Percentiles rank a stretch among this genome's conserved stretches.
These are phyloP conservation scores for Anthonomus grandis DNA, from an alignment of 1,140 invertebrate genomes.

Conservation along the genomic window DNA sequence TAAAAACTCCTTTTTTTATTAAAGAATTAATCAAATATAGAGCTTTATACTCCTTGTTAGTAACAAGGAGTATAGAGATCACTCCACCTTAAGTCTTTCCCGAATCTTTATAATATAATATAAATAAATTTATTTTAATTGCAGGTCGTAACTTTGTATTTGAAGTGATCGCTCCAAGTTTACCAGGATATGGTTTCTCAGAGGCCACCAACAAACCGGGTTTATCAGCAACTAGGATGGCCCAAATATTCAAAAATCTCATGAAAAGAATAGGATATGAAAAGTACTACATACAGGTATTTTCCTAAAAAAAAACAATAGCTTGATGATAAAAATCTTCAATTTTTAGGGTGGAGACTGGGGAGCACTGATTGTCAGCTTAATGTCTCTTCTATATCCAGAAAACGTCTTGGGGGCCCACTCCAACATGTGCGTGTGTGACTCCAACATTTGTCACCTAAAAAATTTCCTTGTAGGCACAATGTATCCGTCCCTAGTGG, in stretches of 20 bases:
- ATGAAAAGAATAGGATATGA: conserved; percentile 76
- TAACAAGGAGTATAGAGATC: too few species aligned
- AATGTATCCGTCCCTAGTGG: conserved; percentile 55
- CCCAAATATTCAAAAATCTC: conserved; percentile 77
- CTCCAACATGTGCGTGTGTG: conserved; percentile 60
- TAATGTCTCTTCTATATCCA: conserved; percentile 67
- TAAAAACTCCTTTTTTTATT: too few species aligned
- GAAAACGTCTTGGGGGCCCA: conserved; percentile 67
- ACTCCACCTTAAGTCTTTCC: too few species aligned
- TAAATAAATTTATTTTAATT: conserved; percentile 3
- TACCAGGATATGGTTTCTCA: conserved; percentile 73
- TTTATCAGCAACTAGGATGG: conserved; percentile 60
- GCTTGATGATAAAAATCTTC: neutral
- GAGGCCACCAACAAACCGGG: conserved; percentile 63
- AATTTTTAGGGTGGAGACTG: conserved; percentile 71
- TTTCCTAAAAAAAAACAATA: neutral
- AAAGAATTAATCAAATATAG: too few species aligned
- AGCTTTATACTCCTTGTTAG: too few species aligned
- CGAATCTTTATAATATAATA: too few species aligned
- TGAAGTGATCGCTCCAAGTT: conserved; percentile 72
- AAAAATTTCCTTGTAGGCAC: conserved; percentile 56
- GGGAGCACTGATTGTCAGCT: conserved; percentile 62
- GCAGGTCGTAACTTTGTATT: conserved; percentile 60
- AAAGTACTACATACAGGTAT: conserved; percentile 66
- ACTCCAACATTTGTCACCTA: conserved; percentile 45